A percentile compares a stretch with the other conserved stretches of the same genome.
These are phyloP conservation scores for Colostygia pectinataria DNA, from an alignment of 2,888 invertebrate species.

Conservation along the genomic window DNA sequence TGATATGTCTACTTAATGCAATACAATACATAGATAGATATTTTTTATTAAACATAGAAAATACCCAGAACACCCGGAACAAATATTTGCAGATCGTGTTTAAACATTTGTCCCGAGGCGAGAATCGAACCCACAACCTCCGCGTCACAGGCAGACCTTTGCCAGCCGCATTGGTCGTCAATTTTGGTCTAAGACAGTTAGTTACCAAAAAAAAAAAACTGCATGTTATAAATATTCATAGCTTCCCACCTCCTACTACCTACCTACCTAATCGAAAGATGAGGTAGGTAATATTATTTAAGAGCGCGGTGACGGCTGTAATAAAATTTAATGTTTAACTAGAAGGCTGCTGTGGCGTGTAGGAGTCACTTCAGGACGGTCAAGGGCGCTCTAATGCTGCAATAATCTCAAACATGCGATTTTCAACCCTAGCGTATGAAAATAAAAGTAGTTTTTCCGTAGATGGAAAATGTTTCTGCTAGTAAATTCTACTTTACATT, in stretches of 20 bases:
- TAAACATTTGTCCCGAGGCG: no score
- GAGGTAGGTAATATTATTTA: not conserved
- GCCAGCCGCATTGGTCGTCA: no score
- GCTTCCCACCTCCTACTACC: constrained; percentile 2
- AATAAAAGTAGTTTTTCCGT: not conserved
- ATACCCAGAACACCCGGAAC: no score
- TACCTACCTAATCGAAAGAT: constrained; percentile 2
- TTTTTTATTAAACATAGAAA: no score
- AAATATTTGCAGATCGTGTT: no score
- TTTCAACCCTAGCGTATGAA: constrained; percentile 29
- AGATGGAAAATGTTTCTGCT: not conserved
- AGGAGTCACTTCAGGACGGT: constrained; percentile 42
- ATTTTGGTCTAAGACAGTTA: no score
- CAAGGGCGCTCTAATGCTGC: constrained; percentile 54
- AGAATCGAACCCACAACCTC: no score
- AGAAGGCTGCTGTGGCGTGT: constrained; percentile 40
- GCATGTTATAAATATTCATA: not conserved
- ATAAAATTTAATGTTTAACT: constrained; percentile 55
- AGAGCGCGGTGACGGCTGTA: constrained; percentile 12
- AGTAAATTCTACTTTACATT: constrained; percentile 1
- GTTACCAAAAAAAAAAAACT: no score
- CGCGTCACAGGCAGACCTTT: no score
- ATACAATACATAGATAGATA: no score
- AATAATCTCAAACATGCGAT: constrained; percentile 27
- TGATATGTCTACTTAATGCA: no score